phyloP scores from a whole-genome alignment of 2,113 vertebrate species.

The Saguinus midas region DNA sequence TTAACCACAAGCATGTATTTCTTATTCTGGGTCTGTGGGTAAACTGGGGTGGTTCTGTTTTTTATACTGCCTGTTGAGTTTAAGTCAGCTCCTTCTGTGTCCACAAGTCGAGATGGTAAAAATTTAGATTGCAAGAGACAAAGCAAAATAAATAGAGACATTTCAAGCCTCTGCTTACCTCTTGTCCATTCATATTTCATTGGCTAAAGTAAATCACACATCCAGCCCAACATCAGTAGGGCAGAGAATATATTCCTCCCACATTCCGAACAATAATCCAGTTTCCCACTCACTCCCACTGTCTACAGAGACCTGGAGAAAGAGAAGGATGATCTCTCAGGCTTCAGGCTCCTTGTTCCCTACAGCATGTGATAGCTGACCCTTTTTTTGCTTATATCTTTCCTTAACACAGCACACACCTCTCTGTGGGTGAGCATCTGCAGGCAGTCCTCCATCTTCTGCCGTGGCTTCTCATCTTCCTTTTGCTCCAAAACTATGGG shows the following conservation, averaged over 20 bases:
- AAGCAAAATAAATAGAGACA: neutral
- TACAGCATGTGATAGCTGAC: neutral
- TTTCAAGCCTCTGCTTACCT: neutral
- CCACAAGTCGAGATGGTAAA: neutral
- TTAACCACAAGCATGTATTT: neutral
- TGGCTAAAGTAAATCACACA: neutral
- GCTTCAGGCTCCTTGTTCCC: too few species aligned
- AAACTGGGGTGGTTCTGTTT: neutral
- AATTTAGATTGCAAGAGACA: neutral
- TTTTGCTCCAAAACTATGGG: neutral
- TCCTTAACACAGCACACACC: neutral
- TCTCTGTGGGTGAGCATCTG: neutral
- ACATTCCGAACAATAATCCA: neutral
- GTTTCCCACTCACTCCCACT: neutral
- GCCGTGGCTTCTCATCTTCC: neutral
- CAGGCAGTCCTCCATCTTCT: neutral
- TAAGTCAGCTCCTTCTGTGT: neutral
- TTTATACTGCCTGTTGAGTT: neutral
- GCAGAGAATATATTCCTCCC: neutral
- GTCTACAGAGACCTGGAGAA: neutral
- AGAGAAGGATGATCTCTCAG: neutral
- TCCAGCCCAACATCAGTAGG: neutral
- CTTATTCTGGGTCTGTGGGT: neutral
- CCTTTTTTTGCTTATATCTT: neutral
- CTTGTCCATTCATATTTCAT: rapidly evolving